A percentile compares a stretch with the other conserved stretches of the same genome.
These are phyloP conservation scores for Merluccius polli DNA, from an alignment of 2,797 vertebrate species.

Conservation along the genomic window DNA sequence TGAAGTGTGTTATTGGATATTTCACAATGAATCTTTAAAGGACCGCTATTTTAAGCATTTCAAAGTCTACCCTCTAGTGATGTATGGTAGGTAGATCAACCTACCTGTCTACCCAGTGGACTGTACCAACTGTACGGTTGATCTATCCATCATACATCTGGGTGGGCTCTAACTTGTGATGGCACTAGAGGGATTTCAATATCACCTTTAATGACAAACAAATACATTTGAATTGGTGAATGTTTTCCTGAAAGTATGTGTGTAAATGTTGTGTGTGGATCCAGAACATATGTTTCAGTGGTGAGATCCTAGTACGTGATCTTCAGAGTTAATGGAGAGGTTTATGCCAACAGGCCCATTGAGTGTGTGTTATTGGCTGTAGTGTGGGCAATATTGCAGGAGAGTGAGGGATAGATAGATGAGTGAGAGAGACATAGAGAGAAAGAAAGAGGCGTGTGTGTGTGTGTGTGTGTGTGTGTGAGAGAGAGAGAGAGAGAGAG, in stretches of 20 bases:
- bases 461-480: background rate
- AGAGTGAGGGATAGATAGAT: slow-evolving; percentile 43
- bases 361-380: slow-evolving; percentile 44
- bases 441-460: background rate
- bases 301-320: slow-evolving; percentile 28
- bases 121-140: background rate
- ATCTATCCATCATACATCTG: background rate
- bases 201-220: too few species aligned
- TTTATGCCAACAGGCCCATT: slow-evolving; percentile 41
- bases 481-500: background rate
- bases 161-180: too few species aligned
- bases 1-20: slow-evolving; percentile 50
- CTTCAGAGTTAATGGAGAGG: slow-evolving; percentile 47
- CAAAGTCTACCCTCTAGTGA: background rate
- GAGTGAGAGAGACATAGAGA: background rate
- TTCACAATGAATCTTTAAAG: slow-evolving; percentile 37
- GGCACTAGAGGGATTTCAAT: too few species aligned
- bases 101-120: background rate
- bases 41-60: background rate
- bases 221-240: background rate
- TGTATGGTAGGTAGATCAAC: background rate
- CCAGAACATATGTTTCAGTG: slow-evolving; percentile 40
- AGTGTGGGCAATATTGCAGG: slow-evolving; percentile 32
- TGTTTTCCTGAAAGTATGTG: background rate
- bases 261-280: slow-evolving; percentile 18